These are phyloP conservation scores for Polymixis lichenea DNA, from an alignment of 2,888 invertebrate species.

Conservation along the genomic window DNA sequence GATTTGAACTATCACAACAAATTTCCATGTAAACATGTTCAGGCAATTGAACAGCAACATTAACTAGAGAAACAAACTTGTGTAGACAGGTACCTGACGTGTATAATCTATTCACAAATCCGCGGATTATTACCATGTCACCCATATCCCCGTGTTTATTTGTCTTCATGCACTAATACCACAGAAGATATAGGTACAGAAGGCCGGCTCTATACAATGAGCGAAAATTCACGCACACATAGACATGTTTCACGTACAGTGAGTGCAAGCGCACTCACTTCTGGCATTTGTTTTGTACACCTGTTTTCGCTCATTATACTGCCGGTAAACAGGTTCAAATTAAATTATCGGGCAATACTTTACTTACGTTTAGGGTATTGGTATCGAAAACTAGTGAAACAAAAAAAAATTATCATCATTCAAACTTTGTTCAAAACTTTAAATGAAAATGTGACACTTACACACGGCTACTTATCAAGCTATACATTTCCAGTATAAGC, in stretches of 20 bases:
- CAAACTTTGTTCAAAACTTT: too few relatives aligned
- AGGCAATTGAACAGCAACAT: constrained; percentile 34
- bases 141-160: constrained; percentile 54
- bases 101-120: constrained; percentile 60
- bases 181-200: constrained; percentile 19
- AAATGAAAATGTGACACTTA: too few relatives aligned
- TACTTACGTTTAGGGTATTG: too few relatives aligned
- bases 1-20: constrained; percentile 21
- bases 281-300: neutral
- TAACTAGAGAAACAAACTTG: constrained; percentile 35
- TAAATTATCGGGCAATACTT: too few relatives aligned
- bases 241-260: neutral
- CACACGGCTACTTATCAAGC: too few relatives aligned
- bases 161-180: constrained; percentile 37
- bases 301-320: neutral
- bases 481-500: too few relatives aligned
- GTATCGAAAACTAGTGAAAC: too few relatives aligned
- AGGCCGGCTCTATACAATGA: neutral
- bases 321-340: too few relatives aligned
- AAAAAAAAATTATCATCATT: too few relatives aligned
- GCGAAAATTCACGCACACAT: too few relatives aligned
- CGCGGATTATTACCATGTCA: constrained; percentile 50
- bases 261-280: neutral
- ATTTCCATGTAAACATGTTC: constrained; percentile 41
- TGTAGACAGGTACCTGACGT: constrained; percentile 31